Percentiles rank a stretch among this genome's conserved stretches.
phyloP scores from a whole-genome alignment of 2,113 vertebrate species.

The Tylochromis polylepis region DNA sequence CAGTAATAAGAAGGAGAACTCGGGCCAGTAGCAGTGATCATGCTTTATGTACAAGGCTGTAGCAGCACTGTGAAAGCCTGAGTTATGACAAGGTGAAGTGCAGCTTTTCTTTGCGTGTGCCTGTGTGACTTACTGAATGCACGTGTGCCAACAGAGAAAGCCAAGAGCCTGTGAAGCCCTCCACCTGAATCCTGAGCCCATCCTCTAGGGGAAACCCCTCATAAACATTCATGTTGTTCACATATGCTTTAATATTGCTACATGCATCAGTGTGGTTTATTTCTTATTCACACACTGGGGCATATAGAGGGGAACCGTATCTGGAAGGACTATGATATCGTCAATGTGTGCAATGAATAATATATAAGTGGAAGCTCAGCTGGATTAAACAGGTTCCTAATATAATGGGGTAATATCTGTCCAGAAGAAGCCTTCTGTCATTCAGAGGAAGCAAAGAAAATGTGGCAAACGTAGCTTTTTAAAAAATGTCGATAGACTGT shows the following conservation, averaged over 20 bases:
- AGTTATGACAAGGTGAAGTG: neutral
- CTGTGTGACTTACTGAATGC: neutral
- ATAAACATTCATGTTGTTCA: conserved; percentile 46
- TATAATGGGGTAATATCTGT: neutral
- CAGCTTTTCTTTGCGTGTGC: neutral
- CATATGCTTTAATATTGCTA: neutral
- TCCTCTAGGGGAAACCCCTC: conserved; percentile 2
- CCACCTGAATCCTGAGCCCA: neutral
- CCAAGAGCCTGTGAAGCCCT: neutral
- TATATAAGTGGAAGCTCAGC: neutral
- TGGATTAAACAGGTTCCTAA: neutral
- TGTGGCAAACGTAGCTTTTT: neutral
- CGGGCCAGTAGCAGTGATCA: neutral
- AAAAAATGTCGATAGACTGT: neutral
- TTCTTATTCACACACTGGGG: neutral
- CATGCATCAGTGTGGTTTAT: neutral
- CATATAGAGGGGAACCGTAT: neutral
- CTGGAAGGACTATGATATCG: neutral
- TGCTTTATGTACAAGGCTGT: neutral
- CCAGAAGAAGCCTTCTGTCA: neutral
- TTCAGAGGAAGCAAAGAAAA: neutral
- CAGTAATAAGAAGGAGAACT: neutral
- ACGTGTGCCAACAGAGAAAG: neutral
- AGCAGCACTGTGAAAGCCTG: neutral
- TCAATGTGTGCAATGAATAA: neutral